Percentiles rank a stretch among this genome's conserved stretches.
phyloP scores from a whole-genome alignment of 2,113 vertebrate species.

The Macroglossus sobrinus region DNA sequence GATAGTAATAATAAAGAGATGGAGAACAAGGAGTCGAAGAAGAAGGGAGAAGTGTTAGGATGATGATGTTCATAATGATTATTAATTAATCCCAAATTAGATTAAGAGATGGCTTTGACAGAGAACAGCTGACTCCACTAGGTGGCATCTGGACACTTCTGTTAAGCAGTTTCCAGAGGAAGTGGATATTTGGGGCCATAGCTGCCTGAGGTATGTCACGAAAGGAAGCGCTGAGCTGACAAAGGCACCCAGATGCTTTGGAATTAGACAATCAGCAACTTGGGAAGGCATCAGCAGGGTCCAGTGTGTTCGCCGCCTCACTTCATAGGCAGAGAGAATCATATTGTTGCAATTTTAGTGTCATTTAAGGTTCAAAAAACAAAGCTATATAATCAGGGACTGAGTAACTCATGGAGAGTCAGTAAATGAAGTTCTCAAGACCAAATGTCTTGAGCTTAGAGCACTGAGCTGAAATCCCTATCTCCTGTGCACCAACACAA shows the following conservation, averaged over 20 bases:
- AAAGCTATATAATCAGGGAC: not conserved
- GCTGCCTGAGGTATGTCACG: too few species aligned
- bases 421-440: not conserved
- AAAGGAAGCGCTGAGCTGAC: not conserved
- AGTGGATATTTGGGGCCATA: not conserved
- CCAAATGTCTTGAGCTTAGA: not conserved
- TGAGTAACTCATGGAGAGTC: not conserved
- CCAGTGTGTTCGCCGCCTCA: not conserved
- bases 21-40: not conserved
- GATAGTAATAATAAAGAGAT: not conserved
- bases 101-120: accelerated
- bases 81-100: not conserved
- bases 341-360: not conserved
- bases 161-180: not conserved
- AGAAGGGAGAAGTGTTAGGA: not conserved
- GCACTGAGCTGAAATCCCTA: not conserved
- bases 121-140: not conserved
- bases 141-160: not conserved
- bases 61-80: too few species aligned
- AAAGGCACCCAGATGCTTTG: not conserved
- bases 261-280: not conserved
- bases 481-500: not conserved
- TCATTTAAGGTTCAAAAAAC: not conserved
- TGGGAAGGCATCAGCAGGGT: not conserved
- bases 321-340: not conserved